Percentiles rank a stretch among this genome's conserved stretches.
These are phyloP conservation scores for Aramus guarauna DNA, from an alignment of 2,113 vertebrate species.

Conservation along the genomic window DNA sequence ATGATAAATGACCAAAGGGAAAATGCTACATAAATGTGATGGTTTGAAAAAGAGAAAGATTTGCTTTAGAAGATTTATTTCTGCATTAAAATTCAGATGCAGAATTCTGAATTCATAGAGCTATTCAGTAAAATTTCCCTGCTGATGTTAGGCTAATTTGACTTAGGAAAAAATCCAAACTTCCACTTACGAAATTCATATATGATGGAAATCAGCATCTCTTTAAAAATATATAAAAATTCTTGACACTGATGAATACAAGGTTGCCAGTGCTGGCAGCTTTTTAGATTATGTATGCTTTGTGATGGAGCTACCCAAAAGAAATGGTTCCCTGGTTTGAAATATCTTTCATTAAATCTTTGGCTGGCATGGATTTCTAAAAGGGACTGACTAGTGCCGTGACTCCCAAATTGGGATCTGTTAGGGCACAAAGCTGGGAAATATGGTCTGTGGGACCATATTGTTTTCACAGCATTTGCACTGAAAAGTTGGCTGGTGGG, in stretches of 20 bases:
- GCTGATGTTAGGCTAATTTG: constrained; percentile 8
- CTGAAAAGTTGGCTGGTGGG: background rate
- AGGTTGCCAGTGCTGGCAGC: background rate
- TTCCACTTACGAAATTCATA: background rate
- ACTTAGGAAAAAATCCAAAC: background rate
- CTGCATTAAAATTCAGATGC: background rate
- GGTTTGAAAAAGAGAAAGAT: background rate
- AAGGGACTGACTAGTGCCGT: background rate
- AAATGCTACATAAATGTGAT: background rate
- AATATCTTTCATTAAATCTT: background rate
- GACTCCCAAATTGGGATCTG: background rate
- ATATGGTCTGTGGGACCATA: rapidly evolving
- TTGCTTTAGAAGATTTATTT: background rate
- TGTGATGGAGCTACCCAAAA: background rate
- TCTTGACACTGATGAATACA: background rate
- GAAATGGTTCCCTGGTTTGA: background rate
- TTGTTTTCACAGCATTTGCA: background rate
- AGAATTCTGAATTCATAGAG: background rate
- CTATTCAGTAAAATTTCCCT: background rate
- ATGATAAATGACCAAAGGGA: background rate
- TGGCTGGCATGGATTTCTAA: background rate
- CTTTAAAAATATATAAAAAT: background rate
- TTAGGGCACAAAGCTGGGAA: background rate
- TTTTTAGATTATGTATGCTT: background rate
- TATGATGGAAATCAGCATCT: background rate